Conservation (phyloP, 2,888 invertebrate species). For the Hyppa rectilinea region DNA sequence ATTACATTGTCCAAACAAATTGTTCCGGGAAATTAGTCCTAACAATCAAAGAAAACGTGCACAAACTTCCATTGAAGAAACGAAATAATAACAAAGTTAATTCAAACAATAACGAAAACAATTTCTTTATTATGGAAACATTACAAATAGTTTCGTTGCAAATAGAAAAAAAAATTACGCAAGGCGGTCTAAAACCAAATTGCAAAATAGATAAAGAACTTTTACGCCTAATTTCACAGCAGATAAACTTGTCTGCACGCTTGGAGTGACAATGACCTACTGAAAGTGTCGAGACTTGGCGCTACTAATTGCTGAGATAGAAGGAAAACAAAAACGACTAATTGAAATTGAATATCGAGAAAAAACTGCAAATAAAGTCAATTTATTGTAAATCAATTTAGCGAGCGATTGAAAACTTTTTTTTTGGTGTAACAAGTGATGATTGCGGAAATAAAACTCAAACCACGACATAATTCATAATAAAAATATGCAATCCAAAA, state of each 20-base stretch:
- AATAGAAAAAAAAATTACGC: slow-evolving; percentile 79
- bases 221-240: slow-evolving; percentile 86
- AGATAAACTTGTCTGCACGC: slow-evolving; percentile 81
- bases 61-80: slow-evolving; percentile 31
- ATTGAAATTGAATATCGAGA: slow-evolving; percentile 32
- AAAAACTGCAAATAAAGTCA: slow-evolving; percentile 3
- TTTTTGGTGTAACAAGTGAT: background rate
- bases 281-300: slow-evolving; percentile 73
- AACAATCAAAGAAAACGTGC: slow-evolving; percentile 39
- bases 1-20: slow-evolving; percentile 36
- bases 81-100: slow-evolving; percentile 32
- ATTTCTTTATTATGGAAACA: slow-evolving; percentile 24
- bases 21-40: slow-evolving; percentile 16
- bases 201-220: slow-evolving; percentile 83
- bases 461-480: background rate
- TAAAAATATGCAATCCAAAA: background rate
- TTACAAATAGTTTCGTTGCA: slow-evolving; percentile 64
- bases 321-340: slow-evolving; percentile 45
- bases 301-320: slow-evolving; percentile 47
- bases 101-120: slow-evolving; percentile 39
- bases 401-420: background rate
- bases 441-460: slow-evolving; percentile 3
- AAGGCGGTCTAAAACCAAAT: slow-evolving; percentile 78
- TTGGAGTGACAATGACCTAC: slow-evolving; percentile 87
- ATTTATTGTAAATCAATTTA: slow-evolving; percentile 1